Base-by-base conservation (phyloP, 2,113 vertebrate species). In the Eurystomus gularis region DNA sequence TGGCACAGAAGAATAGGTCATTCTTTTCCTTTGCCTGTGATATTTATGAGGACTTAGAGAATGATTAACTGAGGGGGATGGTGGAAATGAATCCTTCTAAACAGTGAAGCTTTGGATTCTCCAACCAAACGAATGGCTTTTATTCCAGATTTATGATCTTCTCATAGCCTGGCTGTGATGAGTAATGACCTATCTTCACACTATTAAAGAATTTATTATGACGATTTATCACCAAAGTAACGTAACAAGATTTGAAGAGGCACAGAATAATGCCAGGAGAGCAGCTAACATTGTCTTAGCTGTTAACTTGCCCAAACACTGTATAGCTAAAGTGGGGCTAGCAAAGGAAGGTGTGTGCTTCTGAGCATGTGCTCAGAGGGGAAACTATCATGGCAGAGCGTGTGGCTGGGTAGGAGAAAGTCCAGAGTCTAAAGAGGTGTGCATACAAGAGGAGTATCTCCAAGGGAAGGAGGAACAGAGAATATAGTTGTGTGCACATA, bases 1-100 rank as follows among this genome's bases (percentile, higher is more conserved):
- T 79, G 80, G 95, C 92, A 91, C 61, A 89, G 91, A 95, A 87
- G 81, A 94, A 90, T 2, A 65, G 94, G 94, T 76, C 46, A 29
- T 89, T 94, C 81, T 71, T 93, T 86, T 81, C 68, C 92, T 82
- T 92, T 94, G 83, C 88, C 81, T 33, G 6, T 15, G 93, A 94
- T 97, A 96, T 97, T 97, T 96, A 96, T 95, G 94, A 94, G 73
- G 95, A 73, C 86, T 91, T 82, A 26, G 57, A 85, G 81, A 94
- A 95, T 96, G 95, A 96, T 97, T 97, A 94, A 96, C 92, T 61
- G 91, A 94, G 73, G 62, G 26, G 52, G 73, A 49, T 60, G 81
- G 61, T 81, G 77, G 93, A 95, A 96, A 96, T 97, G 96, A 97
- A 97, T 96, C 96, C 92, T 97, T 96, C 94, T 65, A 42, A 95